Evolutionary conservation across 2,113 vertebrate species (phyloP), one percentile per base, ranked within the genome.

Genomic region (Cepphus grylle): DNA sequence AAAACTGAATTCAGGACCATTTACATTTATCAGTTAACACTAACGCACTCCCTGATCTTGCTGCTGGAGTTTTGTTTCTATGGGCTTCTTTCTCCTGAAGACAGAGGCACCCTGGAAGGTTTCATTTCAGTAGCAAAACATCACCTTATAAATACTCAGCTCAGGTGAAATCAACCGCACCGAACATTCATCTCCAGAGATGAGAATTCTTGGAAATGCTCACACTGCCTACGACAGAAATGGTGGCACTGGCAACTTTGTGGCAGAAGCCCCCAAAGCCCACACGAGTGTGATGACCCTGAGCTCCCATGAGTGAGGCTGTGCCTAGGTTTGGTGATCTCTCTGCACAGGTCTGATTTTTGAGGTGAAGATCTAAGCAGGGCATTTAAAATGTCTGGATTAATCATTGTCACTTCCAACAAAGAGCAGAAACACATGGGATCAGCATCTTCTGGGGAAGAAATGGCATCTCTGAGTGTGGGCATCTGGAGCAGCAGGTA

Each of bases 231-330:
- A 3, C 7, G n/a, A 34, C 30, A 79, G 67, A 58, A 38, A 32
- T 34, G 67, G 53, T 40, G 49, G 36, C 65, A n/a, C 21, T 42
- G 38, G 52, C 34, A 53, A 7, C 18, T 45, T 32, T 34, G 67
- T 45, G 77, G 43, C 17, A 73, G 36, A 73, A 73, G 9, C 18
- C 32, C 29, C 38, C 11, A 0, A 11, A 78, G 16, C 55, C 30
- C 58, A 26, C 16, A 4, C 0, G 5, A 56, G 19, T 2, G 1
- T 29, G 23, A 25, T 21, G 47, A 15, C 5, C 29, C 53, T 32
- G 42, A 42, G 49, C 38, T 47, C 21, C 26, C 34, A 12, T 2
- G 40, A 34, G 12, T 4, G 23, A 55, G 30, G 52, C 45, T 43
- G 17, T 26, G 45, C 21, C 6, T 3, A 15, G 26, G n/a, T 42